Conservation (phyloP, 2,888 invertebrate genomes). For the Cryptus viduatorius region DNA sequence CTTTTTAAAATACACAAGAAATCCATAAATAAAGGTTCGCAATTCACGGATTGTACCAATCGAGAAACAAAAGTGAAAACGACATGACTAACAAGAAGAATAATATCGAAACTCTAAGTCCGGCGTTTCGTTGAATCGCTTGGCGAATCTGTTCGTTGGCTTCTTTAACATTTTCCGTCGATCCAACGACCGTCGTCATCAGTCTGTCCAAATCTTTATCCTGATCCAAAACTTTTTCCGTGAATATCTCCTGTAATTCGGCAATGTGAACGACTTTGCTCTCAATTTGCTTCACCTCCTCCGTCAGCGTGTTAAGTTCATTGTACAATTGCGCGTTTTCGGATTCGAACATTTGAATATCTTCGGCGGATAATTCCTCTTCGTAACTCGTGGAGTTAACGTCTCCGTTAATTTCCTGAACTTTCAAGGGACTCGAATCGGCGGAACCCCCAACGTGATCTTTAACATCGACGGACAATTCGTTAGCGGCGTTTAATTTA, state of each 20-base stretch:
- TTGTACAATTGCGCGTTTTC: conserved; percentile 96
- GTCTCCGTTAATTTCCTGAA: conserved; percentile 82
- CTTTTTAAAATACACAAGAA: neutral
- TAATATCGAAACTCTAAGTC: conserved; percentile 96
- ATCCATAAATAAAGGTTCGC: neutral
- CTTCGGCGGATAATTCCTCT: conserved; percentile 92
- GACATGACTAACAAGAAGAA: conserved; percentile 98
- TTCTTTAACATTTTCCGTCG: conserved; percentile 97
- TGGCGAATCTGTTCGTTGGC: conserved; percentile 99
- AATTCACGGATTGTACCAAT: conserved; percentile 97
- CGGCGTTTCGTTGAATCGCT: conserved; percentile 98
- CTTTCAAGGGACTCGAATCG: conserved; percentile 79
- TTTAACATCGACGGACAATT: conserved; percentile 54
- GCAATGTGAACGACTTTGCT: conserved; percentile 98
- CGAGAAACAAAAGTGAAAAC: conserved; percentile 97
- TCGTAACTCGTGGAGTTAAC: conserved; percentile 85
- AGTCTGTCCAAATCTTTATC: conserved; percentile 97
- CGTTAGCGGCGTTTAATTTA: conserved; percentile 76
- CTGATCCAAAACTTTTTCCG: conserved; percentile 97
- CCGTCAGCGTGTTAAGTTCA: conserved; percentile 94
- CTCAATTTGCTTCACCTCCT: conserved; percentile 96
- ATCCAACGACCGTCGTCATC: conserved; percentile 94
- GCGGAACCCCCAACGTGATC: conserved; percentile 50
- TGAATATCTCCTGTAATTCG: conserved; percentile 97
- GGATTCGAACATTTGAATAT: conserved; percentile 96